Conservation (phyloP, 2,888 invertebrate genomes). For the Didymodactylos carnosus region DNA sequence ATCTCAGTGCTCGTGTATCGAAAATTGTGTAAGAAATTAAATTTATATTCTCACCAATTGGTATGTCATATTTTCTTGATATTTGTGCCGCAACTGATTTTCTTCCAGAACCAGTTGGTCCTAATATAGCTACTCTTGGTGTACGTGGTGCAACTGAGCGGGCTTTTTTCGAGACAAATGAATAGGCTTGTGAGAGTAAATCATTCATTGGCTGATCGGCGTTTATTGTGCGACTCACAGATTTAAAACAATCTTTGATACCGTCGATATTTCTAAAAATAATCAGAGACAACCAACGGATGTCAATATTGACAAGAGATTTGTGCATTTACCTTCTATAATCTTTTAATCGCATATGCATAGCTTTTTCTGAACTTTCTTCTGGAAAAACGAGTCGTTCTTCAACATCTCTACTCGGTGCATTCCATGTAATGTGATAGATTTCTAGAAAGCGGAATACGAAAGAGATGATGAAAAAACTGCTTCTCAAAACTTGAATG, state of each 20-base stretch:
- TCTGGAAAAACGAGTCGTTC: conserved; percentile 23
- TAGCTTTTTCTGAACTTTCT: conserved; percentile 25
- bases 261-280: conserved; percentile 9
- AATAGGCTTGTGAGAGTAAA: conserved; percentile 24
- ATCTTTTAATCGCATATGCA: conserved; percentile 25
- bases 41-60: conserved; percentile 26
- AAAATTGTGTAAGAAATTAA: neutral
- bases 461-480: too few species aligned
- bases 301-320: too few species aligned
- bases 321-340: conserved; percentile 23
- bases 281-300: too few species aligned
- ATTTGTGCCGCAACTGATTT: conserved; percentile 29
- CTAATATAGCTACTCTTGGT: conserved; percentile 31
- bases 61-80: conserved; percentile 33
- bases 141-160: conserved; percentile 32
- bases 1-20: neutral
- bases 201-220: conserved; percentile 35
- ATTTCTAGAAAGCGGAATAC: conserved; percentile 22
- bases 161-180: conserved; percentile 21
- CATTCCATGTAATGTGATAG: conserved; percentile 33
- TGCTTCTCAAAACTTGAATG: too few species aligned
- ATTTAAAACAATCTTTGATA: conserved; percentile 6
- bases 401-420: conserved; percentile 26
- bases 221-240: conserved; percentile 21
- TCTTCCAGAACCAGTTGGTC: conserved; percentile 32